Conservation (phyloP, 2,797 vertebrate genomes). For the Sarcoramphus papa region DNA sequence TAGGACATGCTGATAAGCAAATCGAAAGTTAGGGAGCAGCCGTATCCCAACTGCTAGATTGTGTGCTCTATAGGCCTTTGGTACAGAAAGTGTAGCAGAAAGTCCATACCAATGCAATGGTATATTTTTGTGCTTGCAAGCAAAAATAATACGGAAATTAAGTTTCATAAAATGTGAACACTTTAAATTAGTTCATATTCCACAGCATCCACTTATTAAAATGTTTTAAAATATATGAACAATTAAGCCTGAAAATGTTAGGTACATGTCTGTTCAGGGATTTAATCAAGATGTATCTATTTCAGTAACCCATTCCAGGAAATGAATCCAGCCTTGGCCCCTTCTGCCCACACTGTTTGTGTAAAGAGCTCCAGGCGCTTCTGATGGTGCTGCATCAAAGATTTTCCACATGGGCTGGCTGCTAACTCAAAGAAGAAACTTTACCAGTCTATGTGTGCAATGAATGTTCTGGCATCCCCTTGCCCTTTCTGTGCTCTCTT, state of each 20-base stretch:
- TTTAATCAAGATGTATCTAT: conserved; percentile 7
- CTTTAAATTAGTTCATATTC: background rate
- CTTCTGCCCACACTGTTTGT: background rate
- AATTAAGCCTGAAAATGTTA: background rate
- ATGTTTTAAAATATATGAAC: background rate
- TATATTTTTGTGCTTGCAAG: background rate
- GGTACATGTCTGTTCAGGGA: background rate
- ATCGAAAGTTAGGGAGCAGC: background rate
- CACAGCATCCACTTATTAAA: background rate
- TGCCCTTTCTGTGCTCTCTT: conserved; percentile 38
- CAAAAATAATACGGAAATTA: background rate
- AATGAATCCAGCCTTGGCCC: background rate
- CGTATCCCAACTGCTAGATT: background rate
- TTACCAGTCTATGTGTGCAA: background rate
- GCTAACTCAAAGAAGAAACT: conserved; percentile 28
- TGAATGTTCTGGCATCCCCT: background rate
- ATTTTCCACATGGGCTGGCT: conserved; percentile 19
- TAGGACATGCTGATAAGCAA: background rate
- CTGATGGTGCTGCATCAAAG: background rate
- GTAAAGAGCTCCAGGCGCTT: background rate
- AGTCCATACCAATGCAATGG: background rate
- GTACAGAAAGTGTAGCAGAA: background rate
- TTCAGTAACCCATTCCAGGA: conserved; percentile 22
- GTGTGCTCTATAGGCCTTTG: background rate
- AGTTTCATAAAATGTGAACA: background rate